These are phyloP conservation scores for Typhlichthys subterraneus DNA, from an alignment of 2,797 vertebrate genomes.

Conservation along the genomic window DNA sequence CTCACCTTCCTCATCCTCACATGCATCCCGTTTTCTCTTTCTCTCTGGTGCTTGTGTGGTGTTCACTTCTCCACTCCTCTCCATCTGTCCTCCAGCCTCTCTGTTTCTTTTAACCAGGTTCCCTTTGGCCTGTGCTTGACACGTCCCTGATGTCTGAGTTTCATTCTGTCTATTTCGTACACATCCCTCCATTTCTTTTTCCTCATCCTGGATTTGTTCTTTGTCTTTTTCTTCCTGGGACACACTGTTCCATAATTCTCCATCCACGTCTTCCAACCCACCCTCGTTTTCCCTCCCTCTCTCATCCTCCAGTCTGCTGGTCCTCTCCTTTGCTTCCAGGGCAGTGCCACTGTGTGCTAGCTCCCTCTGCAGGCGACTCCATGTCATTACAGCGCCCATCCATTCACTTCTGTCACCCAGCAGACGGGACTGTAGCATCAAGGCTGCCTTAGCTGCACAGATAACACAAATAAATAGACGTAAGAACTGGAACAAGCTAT, in stretches of 20 bases:
- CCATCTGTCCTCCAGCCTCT: not conserved
- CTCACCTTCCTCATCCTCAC: conserved; percentile 13
- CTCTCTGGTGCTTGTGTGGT: not conserved
- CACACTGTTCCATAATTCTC: not conserved
- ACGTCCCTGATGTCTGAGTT: conserved; percentile 24
- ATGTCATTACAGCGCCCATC: conserved; percentile 71
- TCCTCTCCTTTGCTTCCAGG: not conserved
- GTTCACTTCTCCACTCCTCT: not conserved
- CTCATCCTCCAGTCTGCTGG: not conserved
- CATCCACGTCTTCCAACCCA: not conserved
- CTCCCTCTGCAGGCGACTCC: conserved; percentile 74
- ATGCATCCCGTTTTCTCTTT: conserved; percentile 36
- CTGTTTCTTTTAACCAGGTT: not conserved
- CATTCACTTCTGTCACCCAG: conserved; percentile 72
- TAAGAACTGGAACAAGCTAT: not conserved
- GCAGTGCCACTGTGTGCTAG: conserved; percentile 32
- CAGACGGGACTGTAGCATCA: conserved; percentile 77
- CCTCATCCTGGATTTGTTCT: conserved; percentile 19
- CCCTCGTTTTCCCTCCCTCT: conserved; percentile 8
- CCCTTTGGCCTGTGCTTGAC: not conserved
- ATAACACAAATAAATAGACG: not conserved
- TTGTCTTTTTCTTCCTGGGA: conserved; percentile 25
- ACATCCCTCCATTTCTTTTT: not conserved
- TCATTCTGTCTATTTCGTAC: conserved; percentile 7
- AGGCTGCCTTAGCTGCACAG: conserved; percentile 59